Evolutionary conservation across 2,888 invertebrate species (phyloP).

Genomic region (Pammene aurita): DNA sequence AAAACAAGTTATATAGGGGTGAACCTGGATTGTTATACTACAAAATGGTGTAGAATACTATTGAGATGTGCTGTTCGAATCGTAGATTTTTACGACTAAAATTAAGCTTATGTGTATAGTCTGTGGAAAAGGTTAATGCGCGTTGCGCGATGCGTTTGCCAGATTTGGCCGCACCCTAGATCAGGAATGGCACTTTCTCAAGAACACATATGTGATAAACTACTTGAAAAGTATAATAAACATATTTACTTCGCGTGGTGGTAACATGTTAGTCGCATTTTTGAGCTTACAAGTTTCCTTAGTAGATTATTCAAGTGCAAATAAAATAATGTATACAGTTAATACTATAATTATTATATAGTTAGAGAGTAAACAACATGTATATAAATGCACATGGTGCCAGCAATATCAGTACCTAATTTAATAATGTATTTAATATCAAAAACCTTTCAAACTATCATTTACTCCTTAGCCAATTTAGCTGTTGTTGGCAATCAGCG

Average conservation of each 20-base stretch:
- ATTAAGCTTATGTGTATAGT: too few species aligned
- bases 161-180: background rate
- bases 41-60: too few species aligned
- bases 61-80: too few species aligned
- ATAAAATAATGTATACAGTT: background rate
- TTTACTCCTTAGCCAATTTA: background rate
- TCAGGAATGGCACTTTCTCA: background rate
- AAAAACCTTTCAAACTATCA: conserved; percentile 17
- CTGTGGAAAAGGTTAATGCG: too few species aligned
- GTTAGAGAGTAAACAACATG: background rate
- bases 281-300: too few species aligned
- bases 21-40: too few species aligned
- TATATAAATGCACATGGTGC: conserved; percentile 2
- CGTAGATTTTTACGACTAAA: too few species aligned
- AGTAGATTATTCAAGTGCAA: too few species aligned
- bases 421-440: background rate
- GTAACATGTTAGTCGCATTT: too few species aligned
- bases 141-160: too few species aligned
- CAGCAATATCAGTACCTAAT: background rate
- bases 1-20: too few species aligned
- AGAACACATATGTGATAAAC: background rate
- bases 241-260: too few species aligned
- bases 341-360: background rate
- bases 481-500: background rate
- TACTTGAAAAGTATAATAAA: background rate